These are phyloP conservation scores for Cynodonichthys magdalenae DNA, from an alignment of 2,797 vertebrate species.

Conservation along the genomic window DNA sequence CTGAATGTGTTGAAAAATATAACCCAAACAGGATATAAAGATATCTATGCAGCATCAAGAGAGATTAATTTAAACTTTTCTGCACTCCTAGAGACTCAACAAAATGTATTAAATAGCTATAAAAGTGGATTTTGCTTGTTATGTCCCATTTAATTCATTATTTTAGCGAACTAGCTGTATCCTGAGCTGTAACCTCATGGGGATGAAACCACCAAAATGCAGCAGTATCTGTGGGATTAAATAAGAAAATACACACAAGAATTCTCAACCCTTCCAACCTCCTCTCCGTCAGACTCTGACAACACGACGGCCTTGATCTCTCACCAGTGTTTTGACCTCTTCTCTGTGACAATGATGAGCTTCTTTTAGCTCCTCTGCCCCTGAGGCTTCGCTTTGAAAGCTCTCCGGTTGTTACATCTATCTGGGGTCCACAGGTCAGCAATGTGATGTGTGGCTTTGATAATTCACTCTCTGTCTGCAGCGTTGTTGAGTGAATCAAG, in stretches of 20 bases:
- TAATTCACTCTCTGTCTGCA: background rate
- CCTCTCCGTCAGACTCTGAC: slow-evolving; percentile 26
- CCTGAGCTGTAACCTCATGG: slow-evolving; percentile 7
- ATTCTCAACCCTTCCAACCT: slow-evolving; percentile 22
- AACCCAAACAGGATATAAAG: too few species aligned
- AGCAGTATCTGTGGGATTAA: slow-evolving; percentile 10
- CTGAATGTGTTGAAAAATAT: too few species aligned
- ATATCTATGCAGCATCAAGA: too few species aligned
- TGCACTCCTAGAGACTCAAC: too few species aligned
- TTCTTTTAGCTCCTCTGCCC: slow-evolving; percentile 22
- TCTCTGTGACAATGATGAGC: slow-evolving; percentile 27
- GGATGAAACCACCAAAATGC: background rate
- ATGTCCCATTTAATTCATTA: background rate
- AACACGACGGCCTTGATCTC: slow-evolving; percentile 25
- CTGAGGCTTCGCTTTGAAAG: slow-evolving; percentile 32
- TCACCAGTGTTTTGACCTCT: slow-evolving; percentile 26
- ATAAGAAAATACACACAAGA: background rate
- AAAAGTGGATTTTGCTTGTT: too few species aligned
- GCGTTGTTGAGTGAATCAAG: background rate
- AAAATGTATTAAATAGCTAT: too few species aligned
- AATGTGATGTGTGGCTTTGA: background rate
- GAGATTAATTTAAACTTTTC: too few species aligned
- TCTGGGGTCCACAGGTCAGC: slow-evolving; percentile 25
- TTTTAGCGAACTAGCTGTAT: background rate
- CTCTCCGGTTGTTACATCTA: slow-evolving; percentile 28